Evolutionary conservation across 35 echinoderm and acorn worm species (phyloP).

Genomic region (Ophioderma brevispina): DNA sequence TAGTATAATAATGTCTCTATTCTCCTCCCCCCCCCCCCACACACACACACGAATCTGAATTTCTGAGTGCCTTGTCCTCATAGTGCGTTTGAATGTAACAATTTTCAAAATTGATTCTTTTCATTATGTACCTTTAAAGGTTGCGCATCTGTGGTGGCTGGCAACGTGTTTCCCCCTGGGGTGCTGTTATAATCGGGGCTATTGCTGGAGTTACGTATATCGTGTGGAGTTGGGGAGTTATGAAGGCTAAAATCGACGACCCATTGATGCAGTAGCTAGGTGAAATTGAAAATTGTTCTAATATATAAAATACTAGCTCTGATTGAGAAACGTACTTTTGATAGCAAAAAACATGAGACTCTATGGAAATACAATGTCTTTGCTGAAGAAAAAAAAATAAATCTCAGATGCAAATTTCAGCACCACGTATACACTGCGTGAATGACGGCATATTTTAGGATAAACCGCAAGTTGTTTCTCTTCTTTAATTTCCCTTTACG

Average conservation of each 20-base stretch:
- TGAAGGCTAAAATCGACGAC: constrained; percentile 64
- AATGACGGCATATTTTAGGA: neutral
- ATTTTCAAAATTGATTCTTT: no score
- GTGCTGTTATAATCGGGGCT: constrained; percentile 59
- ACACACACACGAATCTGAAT: no score
- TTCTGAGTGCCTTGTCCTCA: no score
- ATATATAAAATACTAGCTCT: neutral
- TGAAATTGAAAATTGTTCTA: neutral
- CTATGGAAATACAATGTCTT: neutral
- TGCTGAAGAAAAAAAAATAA: no score
- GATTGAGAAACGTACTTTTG: neutral
- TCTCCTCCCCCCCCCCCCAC: no score
- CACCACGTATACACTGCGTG: neutral
- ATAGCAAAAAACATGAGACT: neutral
- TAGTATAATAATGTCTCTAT: no score
- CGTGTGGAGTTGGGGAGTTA: constrained; percentile 20
- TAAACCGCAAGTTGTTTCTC: no score
- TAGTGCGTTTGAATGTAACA: no score
- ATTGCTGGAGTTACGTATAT: constrained; percentile 64
- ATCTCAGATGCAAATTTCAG: neutral
- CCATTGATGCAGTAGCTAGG: constrained; percentile 85
- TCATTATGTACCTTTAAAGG: constrained; percentile 30
- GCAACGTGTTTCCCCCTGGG: constrained; percentile 60
- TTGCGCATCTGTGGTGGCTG: constrained; percentile 90
- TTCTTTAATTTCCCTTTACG: constrained; percentile 9